Conservation (phyloP, 2,113 vertebrate genomes). For the Antennarius striatus region DNA sequence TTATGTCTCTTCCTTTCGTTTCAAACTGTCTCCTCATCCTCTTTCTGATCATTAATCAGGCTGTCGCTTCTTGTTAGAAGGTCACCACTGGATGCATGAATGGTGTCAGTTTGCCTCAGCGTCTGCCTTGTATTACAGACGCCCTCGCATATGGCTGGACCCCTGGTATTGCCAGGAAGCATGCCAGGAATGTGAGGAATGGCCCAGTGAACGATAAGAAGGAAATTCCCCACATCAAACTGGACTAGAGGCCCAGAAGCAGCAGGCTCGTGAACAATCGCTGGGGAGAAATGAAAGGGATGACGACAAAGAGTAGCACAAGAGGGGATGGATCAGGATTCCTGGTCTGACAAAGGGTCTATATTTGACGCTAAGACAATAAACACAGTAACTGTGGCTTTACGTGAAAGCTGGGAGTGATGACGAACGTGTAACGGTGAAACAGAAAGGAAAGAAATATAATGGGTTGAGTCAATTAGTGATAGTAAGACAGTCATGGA, state of each 20-base stretch:
- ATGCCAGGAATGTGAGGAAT: slow-evolving; percentile 77
- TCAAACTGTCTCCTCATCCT: slow-evolving; percentile 37
- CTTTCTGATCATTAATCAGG: slow-evolving; percentile 65
- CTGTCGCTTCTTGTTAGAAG: slow-evolving; percentile 46
- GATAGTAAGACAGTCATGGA: slow-evolving; percentile 22
- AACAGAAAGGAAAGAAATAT: slow-evolving; percentile 20
- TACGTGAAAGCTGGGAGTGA: slow-evolving; percentile 33
- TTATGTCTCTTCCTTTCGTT: slow-evolving; percentile 40
- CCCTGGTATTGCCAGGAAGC: slow-evolving; percentile 59
- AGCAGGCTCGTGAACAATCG: slow-evolving; percentile 49
- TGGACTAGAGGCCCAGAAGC: slow-evolving; percentile 57
- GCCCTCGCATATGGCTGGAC: slow-evolving; percentile 58
- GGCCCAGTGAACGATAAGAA: slow-evolving; percentile 73
- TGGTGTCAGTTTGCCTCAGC: slow-evolving; percentile 29
- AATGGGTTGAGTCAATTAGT: slow-evolving; percentile 20
- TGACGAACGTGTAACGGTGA: slow-evolving; percentile 43
- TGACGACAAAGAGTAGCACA: slow-evolving; percentile 52
- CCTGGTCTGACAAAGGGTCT: slow-evolving; percentile 37
- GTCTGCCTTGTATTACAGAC: slow-evolving; percentile 67
- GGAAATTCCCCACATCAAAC: slow-evolving; percentile 72
- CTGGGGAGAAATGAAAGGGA: slow-evolving; percentile 44
- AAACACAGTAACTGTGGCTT: slow-evolving; percentile 42
- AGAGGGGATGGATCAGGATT: slow-evolving; percentile 44
- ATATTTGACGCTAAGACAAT: slow-evolving; percentile 49
- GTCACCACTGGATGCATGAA: slow-evolving; percentile 45